Evolutionary conservation across 2,888 invertebrate species (phyloP), one percentile per base, ranked within the genome.

Genomic region (Heliconius hortense): DNA sequence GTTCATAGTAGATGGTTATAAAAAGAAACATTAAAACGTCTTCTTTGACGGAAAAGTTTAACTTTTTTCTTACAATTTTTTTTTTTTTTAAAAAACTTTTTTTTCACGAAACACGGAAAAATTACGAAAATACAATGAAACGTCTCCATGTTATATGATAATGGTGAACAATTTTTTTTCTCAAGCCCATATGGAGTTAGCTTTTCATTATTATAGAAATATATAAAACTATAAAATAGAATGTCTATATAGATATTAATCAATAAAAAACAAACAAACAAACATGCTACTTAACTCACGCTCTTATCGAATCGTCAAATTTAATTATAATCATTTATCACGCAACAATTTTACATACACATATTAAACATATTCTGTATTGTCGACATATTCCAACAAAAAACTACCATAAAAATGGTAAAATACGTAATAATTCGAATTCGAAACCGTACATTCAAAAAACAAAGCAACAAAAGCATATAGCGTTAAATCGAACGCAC

Each of bases 101-200:
- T 26, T 26, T 26, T n/a, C n/a, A n/a, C n/a, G n/a, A n/a, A 24
- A 13, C 1, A 85, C 78, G 78, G 87, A 89, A 88, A 86, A 83
- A 77, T 68, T 26, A 76, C 71, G 80, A 81, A 83, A 81, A 85
- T 84, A 83, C 80, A 82, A 81, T 80, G 86, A 85, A 88, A 84
- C 77, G 81, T 85, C 88, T 88, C 88, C 85, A 84, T 82, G 87
- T 86, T 87, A 85, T 85, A 71, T 73, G 59, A 68, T 73, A 71
- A 76, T 76, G 71, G 62, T 63, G 81, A 82, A 79, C 79, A 78
- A 79, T 79, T 84, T 82, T 79, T 77, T 74, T 77, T n/a, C 15
- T 69, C 53, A 35, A 53, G 35, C 31, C 7, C 18, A 48, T 48
- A 18, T 18, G 1, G 48, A 48, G 48, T 48, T 48, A 48, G 48